Base-by-base conservation (phyloP, 2,888 invertebrate species). In the Xestia xanthographa region DNA sequence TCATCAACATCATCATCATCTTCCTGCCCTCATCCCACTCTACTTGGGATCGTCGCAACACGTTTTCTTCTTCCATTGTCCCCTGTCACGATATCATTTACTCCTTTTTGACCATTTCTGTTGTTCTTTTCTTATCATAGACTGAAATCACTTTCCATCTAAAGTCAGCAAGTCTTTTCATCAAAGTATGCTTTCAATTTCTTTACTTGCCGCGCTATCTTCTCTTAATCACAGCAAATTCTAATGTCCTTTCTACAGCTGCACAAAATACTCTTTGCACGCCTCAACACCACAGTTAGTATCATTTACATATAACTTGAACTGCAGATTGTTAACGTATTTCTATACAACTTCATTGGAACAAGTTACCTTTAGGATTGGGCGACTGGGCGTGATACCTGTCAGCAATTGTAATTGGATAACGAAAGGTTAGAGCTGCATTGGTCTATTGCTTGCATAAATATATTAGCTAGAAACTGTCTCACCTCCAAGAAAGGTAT, bases 281-380 rank as follows among this genome's bases (percentile, higher is more conserved):
- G 41, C 38, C 66, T 79, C 65, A 77, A 83, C 73, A 73, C 50
- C 68, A 34, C 56, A 79, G 68, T 77, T 70, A 72, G 66, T 72
- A 82, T 79, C 69, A 83, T 85, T 86, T 83, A 87, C 87, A 83
- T 85, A 69, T 80, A 69, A 66, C 77, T 65, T 63, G 60, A 79
- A 76, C 67, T 66, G 65, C 63, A 79, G 75, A 86, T 79, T 84
- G 81, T 86, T 68, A 82, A 82, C 77, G 82, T 77, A 83, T 67
- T 83, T 66, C 72, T 50, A 65, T 85, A 85, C 77, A 82, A 82
- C 82, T 84, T 73, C 73, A 83, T 82, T 77, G 66, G 41, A 62
- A 83, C 69, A 8, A 65, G 60, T 65, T 60, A 41, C 62, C 22
- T 53, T 72, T 53, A 53, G 41, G 41, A 63, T 41, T 63, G 41